These are phyloP conservation scores for Bagarius yarrelli DNA, from an alignment of 2,113 vertebrate species.

Conservation along the genomic window DNA sequence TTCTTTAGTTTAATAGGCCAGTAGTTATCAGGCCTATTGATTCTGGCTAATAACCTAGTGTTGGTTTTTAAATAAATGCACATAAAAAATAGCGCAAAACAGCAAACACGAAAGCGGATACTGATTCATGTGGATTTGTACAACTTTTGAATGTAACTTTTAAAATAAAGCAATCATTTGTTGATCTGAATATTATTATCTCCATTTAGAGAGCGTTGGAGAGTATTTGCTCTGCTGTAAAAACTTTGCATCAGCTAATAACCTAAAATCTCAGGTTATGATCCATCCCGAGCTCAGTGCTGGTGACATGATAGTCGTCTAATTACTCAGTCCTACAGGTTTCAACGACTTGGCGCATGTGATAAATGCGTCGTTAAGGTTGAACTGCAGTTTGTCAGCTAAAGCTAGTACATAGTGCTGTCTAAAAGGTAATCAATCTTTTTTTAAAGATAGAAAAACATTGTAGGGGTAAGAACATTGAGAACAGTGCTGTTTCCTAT, in stretches of 20 bases:
- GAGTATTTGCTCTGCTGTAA: slow-evolving; percentile 40
- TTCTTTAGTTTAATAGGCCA: slow-evolving; percentile 44
- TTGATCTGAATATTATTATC: slow-evolving; percentile 42
- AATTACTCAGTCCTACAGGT: slow-evolving; percentile 35
- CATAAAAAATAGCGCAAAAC: not conserved
- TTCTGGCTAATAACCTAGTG: slow-evolving; percentile 70
- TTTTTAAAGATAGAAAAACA: not conserved
- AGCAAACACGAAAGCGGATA: slow-evolving; percentile 18
- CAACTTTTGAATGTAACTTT: not conserved
- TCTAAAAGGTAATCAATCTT: slow-evolving; percentile 23
- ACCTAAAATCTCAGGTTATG: slow-evolving; percentile 18
- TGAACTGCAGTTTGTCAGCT: slow-evolving; percentile 43
- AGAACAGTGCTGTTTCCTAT: slow-evolving; percentile 25
- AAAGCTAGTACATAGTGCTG: slow-evolving; percentile 37
- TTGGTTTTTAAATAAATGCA: slow-evolving; percentile 53
- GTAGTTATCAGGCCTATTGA: slow-evolving; percentile 71
- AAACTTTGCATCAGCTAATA: slow-evolving; percentile 1
- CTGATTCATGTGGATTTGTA: slow-evolving; percentile 15
- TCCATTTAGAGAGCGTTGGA: slow-evolving; percentile 54
- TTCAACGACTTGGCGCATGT: slow-evolving; percentile 16
- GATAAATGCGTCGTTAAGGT: slow-evolving; percentile 26
- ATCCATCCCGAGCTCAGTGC: slow-evolving; percentile 41
- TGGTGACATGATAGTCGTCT: slow-evolving; percentile 42
- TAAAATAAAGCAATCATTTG: not conserved
- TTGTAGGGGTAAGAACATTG: slow-evolving; percentile 18